Percentiles rank a stretch among this genome's conserved stretches.
Evolutionary conservation across 2,113 vertebrate genomes (phyloP).

Genomic region (Ariopsis seemanni): DNA sequence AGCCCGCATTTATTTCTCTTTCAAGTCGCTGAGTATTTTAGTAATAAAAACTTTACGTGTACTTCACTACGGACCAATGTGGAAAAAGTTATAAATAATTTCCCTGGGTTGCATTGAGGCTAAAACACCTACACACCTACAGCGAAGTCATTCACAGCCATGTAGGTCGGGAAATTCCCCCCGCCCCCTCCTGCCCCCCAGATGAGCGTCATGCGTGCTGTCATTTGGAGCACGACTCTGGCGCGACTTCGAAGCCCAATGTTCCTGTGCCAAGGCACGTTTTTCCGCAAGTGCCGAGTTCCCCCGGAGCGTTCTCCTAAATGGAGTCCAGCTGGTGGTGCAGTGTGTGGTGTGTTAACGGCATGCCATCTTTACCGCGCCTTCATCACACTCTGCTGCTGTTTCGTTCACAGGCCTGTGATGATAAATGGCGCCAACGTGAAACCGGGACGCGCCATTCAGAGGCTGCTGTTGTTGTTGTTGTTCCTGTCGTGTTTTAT

Average conservation of each 20-base stretch:
- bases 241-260: conserved; percentile 38
- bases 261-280: conserved; percentile 64
- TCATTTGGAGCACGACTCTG: conserved; percentile 59
- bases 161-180: neutral
- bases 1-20: neutral
- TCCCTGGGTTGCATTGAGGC: neutral
- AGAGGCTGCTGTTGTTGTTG: neutral
- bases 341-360: conserved; percentile 60
- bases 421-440: conserved; percentile 51
- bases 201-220: conserved; percentile 54
- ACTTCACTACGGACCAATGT: neutral
- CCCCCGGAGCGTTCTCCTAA: conserved; percentile 56
- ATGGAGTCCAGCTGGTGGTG: conserved; percentile 70
- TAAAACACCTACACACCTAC: neutral
- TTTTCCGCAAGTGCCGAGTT: conserved; percentile 50
- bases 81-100: conserved; percentile 7
- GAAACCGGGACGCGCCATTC: conserved; percentile 32
- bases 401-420: conserved; percentile 44
- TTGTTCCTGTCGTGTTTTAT: conserved; percentile 20
- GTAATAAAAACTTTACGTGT: neutral
- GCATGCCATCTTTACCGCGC: conserved; percentile 60
- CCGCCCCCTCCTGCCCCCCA: neutral
- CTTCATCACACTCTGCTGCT: conserved; percentile 59
- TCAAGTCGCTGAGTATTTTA: neutral
- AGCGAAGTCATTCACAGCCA: neutral